A percentile compares a stretch with the other conserved stretches of the same genome.
phyloP scores from a whole-genome alignment of 2,888 invertebrate genomes.

The Drosophila rubida region DNA sequence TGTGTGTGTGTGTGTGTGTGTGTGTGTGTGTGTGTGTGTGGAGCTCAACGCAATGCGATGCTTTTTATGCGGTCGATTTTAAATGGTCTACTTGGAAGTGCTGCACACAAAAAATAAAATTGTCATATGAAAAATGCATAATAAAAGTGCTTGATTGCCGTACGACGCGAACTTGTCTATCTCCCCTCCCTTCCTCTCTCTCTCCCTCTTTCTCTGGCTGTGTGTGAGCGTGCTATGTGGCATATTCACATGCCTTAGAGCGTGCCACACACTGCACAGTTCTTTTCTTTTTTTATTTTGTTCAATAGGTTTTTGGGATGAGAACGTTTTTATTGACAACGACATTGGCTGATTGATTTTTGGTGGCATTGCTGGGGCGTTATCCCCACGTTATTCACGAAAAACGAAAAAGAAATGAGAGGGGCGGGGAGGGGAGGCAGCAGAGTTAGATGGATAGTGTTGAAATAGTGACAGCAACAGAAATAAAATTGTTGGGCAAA shows the following conservation, averaged over 20 bases:
- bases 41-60: constrained; percentile 37
- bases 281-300: constrained; percentile 1
- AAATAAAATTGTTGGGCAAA: constrained; percentile 38
- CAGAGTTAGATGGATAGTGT: constrained; percentile 33
- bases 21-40: constrained; percentile 13
- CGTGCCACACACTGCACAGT: constrained; percentile 17
- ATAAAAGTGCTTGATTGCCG: constrained; percentile 75
- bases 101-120: constrained; percentile 47
- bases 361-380: constrained; percentile 51
- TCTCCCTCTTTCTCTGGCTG: constrained; percentile 8
- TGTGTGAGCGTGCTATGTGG: constrained; percentile 24
- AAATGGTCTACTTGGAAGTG: constrained; percentile 71
- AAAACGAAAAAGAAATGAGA: neutral
- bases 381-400: constrained; percentile 8
- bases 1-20: constrained; percentile 7
- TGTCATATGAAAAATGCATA: constrained; percentile 79
- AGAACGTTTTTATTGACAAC: constrained; percentile 48
- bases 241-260: constrained; percentile 60
- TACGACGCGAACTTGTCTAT: constrained; percentile 5
- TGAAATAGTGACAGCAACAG: constrained; percentile 37
- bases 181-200: constrained; percentile 9
- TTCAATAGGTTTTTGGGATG: constrained; percentile 3
- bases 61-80: constrained; percentile 75
- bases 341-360: constrained; percentile 69
- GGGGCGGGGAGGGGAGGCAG: neutral